These are phyloP conservation scores for Zenarchopterus dispar DNA, from an alignment of 2,797 vertebrate genomes.

Conservation along the genomic window DNA sequence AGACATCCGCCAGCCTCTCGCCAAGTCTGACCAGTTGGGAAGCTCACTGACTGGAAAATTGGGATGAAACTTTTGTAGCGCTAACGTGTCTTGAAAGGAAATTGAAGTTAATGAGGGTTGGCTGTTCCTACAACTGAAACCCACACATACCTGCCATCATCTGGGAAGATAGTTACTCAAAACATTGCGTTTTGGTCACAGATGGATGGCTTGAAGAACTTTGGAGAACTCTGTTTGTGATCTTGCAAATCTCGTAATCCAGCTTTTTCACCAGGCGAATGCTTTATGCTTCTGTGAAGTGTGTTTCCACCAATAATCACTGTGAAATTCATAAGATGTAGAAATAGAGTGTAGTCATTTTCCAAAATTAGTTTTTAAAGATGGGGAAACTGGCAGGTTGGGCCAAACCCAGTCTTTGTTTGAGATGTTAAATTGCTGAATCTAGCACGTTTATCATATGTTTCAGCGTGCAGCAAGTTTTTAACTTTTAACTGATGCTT, in stretches of 20 bases:
- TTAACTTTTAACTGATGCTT: no score
- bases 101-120: not conserved
- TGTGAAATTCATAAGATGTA: conserved; percentile 4
- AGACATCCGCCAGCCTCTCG: no score
- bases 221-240: not conserved
- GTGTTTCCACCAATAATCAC: not conserved
- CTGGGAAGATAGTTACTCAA: not conserved
- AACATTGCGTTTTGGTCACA: not conserved
- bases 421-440: no score
- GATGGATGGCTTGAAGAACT: not conserved
- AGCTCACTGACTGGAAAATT: no score
- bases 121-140: not conserved
- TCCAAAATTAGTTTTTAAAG: no score
- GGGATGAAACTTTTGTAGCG: no score
- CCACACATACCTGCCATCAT: not conserved
- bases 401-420: no score
- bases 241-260: not conserved
- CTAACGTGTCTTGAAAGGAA: no score
- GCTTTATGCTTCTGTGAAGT: conserved; percentile 7
- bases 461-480: no score
- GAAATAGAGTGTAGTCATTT: not conserved
- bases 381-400: no score
- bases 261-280: not conserved
- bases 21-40: no score
- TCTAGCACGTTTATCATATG: no score